Base-by-base conservation (phyloP, 2,888 invertebrate species). In the Ormyrus pomaceus region DNA sequence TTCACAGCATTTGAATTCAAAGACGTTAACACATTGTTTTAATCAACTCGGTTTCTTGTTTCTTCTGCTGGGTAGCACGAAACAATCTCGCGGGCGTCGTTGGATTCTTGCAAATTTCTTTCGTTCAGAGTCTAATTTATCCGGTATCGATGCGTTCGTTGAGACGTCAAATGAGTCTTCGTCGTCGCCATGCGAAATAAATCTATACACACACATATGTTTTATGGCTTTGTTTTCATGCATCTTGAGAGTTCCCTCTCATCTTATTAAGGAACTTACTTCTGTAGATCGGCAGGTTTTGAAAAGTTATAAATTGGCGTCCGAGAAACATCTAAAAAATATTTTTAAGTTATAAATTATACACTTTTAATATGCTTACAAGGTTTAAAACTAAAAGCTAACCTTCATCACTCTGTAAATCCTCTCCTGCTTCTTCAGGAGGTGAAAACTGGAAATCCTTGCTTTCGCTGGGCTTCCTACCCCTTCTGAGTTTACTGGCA, bases 261-360 rank as follows among this genome's bases (percentile, higher is more conserved):
- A 2, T 61, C 50, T 72, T 55, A 73, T 69, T 64, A 69, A 65
- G 45, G 10, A 77, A 80, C 80, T 80, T 82, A 82, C 82, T 80
- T 82, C 72, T 82, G 70, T 10, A 77, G 86, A 53, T 84, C 86
- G 45, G 87, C 84, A 5, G 89, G 88, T 7, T 88, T 85, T 72
- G 89, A 89, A 82, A 89, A 89, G 34, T 87, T 84, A 56, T 84
- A 88, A 45, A 84, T 83, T 46, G 87, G 86, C 56, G 86, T 85
- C 76, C 85, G 80, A 69, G 83, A 83, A 11, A 83, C 80, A 34
- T 76, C 89, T 89, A 82, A 81, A 81, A 0, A 66, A 64, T 73
- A 75, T 62, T 71, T 56, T 9, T 64, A 9, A 11, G 58, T n/a
- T 55, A 34, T 34, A 34, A 5, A 65, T 19, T 50, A 66, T 9